These are phyloP conservation scores for Gymnodraco acuticeps DNA, from an alignment of 2,797 vertebrate species.

Conservation along the genomic window DNA sequence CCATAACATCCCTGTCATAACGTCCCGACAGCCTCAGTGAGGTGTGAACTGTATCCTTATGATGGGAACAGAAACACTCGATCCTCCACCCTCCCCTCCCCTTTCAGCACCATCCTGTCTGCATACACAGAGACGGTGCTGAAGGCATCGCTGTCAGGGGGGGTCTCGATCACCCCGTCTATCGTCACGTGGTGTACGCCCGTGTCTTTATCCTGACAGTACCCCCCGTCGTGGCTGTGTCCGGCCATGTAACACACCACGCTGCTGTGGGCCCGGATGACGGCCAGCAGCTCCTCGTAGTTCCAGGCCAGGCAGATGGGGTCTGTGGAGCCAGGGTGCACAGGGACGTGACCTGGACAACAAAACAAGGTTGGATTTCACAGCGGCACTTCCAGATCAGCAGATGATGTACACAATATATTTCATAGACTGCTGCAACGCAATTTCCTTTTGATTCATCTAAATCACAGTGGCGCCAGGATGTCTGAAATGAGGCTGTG, in stretches of 20 bases:
- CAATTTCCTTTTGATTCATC: background rate
- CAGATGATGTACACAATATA: background rate
- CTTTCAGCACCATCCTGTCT: slow-evolving; percentile 91
- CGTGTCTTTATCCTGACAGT: slow-evolving; percentile 80
- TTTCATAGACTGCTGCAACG: background rate
- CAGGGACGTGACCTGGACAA: slow-evolving; percentile 90
- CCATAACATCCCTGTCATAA: background rate
- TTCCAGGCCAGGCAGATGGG: slow-evolving; percentile 92
- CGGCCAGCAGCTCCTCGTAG: slow-evolving; percentile 83
- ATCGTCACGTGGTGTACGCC: slow-evolving; percentile 92
- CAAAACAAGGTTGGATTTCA: background rate
- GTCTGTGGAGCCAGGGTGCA: slow-evolving; percentile 87
- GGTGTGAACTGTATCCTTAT: too few relatives aligned
- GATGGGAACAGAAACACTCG: slow-evolving; percentile 83
- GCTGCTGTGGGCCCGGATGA: slow-evolving; percentile 86
- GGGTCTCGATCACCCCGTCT: slow-evolving; percentile 92
- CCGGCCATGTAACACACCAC: slow-evolving; percentile 93
- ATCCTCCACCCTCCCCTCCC: slow-evolving; percentile 86
- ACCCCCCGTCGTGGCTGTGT: slow-evolving; percentile 91
- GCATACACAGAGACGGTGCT: slow-evolving; percentile 88
- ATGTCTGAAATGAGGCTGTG: too few relatives aligned
- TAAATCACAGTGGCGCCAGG: too few relatives aligned
- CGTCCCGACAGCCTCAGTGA: background rate
- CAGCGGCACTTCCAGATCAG: background rate
- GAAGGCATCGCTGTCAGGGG: slow-evolving; percentile 88